A percentile compares a stretch with the other conserved stretches of the same genome.
Conservation (phyloP, 1,140 invertebrate genomes). For the Vanessa atalanta region DNA sequence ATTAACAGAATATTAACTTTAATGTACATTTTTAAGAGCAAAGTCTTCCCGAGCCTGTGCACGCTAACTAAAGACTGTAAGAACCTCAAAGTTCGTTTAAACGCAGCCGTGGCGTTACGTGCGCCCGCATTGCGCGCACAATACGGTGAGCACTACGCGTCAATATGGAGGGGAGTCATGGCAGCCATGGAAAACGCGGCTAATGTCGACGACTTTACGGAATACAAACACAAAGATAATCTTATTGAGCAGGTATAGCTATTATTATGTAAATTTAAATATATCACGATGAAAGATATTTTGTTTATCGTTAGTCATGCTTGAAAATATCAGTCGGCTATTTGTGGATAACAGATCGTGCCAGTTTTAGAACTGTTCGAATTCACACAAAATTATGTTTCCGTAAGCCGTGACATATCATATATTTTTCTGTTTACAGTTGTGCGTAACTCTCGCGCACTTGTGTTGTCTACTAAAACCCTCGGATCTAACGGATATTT, state of each 20-base stretch:
- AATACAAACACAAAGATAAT: constrained; percentile 90
- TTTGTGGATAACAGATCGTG: too few relatives aligned
- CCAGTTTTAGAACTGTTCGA: too few relatives aligned
- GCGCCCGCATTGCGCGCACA: constrained; percentile 80
- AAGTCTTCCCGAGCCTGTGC: constrained; percentile 78
- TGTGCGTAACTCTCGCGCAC: constrained; percentile 74
- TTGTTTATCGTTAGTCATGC: too few relatives aligned
- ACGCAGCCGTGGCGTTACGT: constrained; percentile 88
- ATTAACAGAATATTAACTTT: background rate
- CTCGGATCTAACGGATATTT: constrained; percentile 67
- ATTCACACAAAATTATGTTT: too few relatives aligned
- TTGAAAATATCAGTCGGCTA: too few relatives aligned
- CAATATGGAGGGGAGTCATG: constrained; percentile 86
- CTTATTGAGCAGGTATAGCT: constrained; percentile 68
- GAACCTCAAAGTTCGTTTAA: constrained; percentile 89
- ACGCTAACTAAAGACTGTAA: constrained; percentile 79
- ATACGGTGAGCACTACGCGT: constrained; percentile 83
- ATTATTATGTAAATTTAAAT: constrained; percentile 10
- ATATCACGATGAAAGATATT: too few relatives aligned
- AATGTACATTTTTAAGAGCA: constrained; percentile 45
- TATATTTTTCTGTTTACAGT: constrained; percentile 58
- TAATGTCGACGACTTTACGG: constrained; percentile 88
- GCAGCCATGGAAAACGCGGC: constrained; percentile 87
- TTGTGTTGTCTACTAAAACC: constrained; percentile 66
- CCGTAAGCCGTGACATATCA: too few relatives aligned